Conservation (phyloP, 2,797 vertebrate species). For the Naso thynnoides region DNA sequence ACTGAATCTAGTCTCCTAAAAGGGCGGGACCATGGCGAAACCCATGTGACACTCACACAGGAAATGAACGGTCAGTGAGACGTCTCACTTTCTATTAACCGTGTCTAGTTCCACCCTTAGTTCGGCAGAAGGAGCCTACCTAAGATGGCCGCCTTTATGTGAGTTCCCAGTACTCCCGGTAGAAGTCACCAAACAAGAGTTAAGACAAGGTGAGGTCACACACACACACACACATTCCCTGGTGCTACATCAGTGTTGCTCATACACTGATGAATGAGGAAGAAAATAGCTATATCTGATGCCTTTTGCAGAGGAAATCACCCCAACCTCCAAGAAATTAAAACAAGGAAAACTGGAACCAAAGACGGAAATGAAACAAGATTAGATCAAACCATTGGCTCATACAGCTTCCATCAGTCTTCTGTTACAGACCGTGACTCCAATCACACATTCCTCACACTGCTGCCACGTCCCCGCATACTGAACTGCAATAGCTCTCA, state of each 20-base stretch:
- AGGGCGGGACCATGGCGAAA: no score
- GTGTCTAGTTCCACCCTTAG: no score
- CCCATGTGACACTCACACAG: no score
- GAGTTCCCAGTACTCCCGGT: constrained; percentile 84
- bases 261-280: constrained; percentile 3
- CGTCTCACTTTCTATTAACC: no score
- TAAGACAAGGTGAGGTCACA: constrained; percentile 80
- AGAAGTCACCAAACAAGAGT: constrained; percentile 85
- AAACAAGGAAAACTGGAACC: constrained; percentile 47
- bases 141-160: constrained; percentile 84
- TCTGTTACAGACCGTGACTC: constrained; percentile 21
- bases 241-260: neutral
- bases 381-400: constrained; percentile 41
- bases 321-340: constrained; percentile 51
- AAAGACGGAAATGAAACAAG: constrained; percentile 48
- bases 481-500: neutral
- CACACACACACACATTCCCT: neutral
- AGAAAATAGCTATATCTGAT: constrained; percentile 21
- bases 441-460: neutral
- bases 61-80: no score
- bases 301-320: constrained; percentile 45
- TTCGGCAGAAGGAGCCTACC: constrained; percentile 80
- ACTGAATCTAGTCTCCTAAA: no score
- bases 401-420: constrained; percentile 40
- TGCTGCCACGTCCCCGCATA: neutral